phyloP scores from a whole-genome alignment of 2,113 vertebrate species.

The Axis porcinus region DNA sequence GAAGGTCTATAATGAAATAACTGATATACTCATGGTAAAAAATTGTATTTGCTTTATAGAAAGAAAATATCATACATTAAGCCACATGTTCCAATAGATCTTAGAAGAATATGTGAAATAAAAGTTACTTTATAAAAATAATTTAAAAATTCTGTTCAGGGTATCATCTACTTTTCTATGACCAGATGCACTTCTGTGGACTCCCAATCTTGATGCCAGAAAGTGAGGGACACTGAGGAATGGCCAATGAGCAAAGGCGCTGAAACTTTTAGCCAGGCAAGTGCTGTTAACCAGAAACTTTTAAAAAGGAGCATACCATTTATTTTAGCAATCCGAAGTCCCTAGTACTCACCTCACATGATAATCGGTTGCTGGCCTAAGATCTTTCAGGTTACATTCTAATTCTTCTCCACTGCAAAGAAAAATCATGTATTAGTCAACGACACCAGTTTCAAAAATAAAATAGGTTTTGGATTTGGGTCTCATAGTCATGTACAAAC shows the following conservation, averaged over 20 bases:
- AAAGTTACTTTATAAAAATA: not conserved
- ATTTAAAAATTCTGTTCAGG: not conserved
- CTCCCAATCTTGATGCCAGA: not conserved
- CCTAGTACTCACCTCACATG: conserved; percentile 88
- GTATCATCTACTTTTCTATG: not conserved
- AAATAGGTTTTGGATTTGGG: not conserved
- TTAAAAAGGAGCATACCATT: not conserved
- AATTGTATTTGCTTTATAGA: not conserved
- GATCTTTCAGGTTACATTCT: conserved; percentile 95
- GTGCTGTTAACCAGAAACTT: not conserved
- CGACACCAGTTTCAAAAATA: not conserved
- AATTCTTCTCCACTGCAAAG: conserved; percentile 92
- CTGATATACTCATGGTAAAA: not conserved
- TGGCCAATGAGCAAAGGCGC: no score
- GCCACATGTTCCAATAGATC: not conserved
- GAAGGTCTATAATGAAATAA: not conserved
- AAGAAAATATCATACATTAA: not conserved
- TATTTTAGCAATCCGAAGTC: not conserved
- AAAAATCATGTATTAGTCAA: conserved; percentile 56
- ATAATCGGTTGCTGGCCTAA: conserved; percentile 96
- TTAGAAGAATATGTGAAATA: not conserved
- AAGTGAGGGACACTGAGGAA: not conserved
- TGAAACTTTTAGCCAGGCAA: not conserved
- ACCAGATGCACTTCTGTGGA: not conserved
- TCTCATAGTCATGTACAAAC: not conserved